phyloP scores from a whole-genome alignment of 2,113 vertebrate species.

The Mustelus asterias region DNA sequence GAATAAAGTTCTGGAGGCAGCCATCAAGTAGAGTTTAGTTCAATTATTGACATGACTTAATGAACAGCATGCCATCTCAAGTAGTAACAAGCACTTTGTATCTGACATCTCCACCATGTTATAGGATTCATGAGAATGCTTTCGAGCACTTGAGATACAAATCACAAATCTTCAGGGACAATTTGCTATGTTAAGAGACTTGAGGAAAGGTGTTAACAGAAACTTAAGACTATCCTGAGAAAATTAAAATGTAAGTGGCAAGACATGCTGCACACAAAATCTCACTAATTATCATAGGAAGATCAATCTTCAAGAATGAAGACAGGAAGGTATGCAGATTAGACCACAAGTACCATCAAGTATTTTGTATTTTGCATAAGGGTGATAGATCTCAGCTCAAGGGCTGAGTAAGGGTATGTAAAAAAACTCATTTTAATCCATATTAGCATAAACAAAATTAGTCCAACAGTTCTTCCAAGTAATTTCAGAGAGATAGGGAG shows the following conservation, averaged over 20 bases:
- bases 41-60: neutral
- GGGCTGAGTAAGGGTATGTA: neutral
- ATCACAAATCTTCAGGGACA: neutral
- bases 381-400: neutral
- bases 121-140: neutral
- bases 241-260: neutral
- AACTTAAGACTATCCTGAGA: neutral
- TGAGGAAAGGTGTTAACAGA: neutral
- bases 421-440: neutral
- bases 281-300: neutral
- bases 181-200: neutral
- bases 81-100: neutral
- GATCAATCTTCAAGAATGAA: neutral
- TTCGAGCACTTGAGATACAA: neutral
- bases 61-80: neutral
- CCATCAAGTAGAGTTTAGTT: neutral
- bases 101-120: neutral
- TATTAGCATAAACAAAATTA: neutral
- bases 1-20: neutral
- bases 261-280: neutral
- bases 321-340: neutral
- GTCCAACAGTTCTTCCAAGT: neutral
- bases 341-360: neutral
- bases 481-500: neutral
- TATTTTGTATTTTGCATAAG: neutral